Conservation (phyloP, 2,888 invertebrate species). For the Ichneumon xanthorius region DNA sequence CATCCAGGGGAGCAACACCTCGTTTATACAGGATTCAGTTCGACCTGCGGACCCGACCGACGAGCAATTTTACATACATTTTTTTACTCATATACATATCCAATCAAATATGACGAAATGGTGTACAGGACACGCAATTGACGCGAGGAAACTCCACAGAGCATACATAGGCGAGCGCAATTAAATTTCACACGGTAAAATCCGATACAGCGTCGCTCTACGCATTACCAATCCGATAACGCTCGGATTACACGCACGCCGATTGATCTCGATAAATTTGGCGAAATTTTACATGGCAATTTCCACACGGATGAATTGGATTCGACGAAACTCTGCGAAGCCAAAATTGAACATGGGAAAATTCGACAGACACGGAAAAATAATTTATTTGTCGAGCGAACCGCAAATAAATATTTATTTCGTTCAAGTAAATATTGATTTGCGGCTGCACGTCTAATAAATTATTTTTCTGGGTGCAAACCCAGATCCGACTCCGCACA, state of each 20-base stretch:
- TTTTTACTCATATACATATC: not conserved
- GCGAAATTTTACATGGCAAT: not conserved
- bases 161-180: not conserved
- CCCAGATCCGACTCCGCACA: not conserved
- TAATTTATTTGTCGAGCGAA: no score
- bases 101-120: not conserved
- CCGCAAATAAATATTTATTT: no score
- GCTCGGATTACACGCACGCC: not conserved
- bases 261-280: not conserved
- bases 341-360: not conserved
- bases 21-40: not conserved
- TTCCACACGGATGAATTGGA: not conserved
- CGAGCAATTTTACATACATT: not conserved
- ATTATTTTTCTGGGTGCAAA: not conserved
- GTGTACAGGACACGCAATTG: not conserved
- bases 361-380: no score
- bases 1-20: not conserved
- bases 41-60: not conserved
- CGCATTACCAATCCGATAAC: not conserved
- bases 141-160: not conserved
- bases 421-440: no score
- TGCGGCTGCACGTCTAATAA: no score
- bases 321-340: not conserved
- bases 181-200: not conserved
- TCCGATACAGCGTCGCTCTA: not conserved